Percentiles rank a stretch among this genome's conserved stretches.
phyloP scores from a whole-genome alignment of 1,140 invertebrate species.

The Pristionchus pacificus region DNA sequence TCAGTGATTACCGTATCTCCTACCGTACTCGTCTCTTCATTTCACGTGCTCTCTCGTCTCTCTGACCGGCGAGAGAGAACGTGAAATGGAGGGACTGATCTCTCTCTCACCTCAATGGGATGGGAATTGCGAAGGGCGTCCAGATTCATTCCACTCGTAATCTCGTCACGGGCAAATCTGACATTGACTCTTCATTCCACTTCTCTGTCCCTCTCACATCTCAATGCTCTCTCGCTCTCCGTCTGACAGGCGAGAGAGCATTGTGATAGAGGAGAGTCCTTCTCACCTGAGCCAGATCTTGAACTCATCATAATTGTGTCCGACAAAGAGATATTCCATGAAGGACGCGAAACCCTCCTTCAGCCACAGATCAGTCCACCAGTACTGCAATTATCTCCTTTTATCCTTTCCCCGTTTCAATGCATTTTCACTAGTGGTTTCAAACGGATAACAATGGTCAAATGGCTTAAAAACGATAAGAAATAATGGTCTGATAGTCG shows the following conservation, averaged over 20 bases:
- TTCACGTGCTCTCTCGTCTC: no score
- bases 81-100: no score
- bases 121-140: conserved; percentile 37
- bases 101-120: conserved; percentile 32
- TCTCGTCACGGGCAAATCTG: conserved; percentile 37
- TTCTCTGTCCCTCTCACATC: no score
- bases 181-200: not conserved
- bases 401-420: no score
- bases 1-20: no score
- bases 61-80: no score
- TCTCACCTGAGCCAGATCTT: conserved; percentile 58
- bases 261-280: not conserved
- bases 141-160: conserved; percentile 27
- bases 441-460: no score
- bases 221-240: no score
- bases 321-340: conserved; percentile 63
- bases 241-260: not conserved
- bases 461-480: no score
- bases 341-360: conserved; percentile 62
- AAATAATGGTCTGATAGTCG: no score
- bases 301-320: conserved; percentile 62
- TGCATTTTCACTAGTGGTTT: no score
- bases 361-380: conserved; percentile 64
- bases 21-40: no score
- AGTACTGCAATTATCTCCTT: conserved; percentile 56